These are phyloP conservation scores for Apodemia mormo DNA, from an alignment of 2,888 invertebrate genomes.

Conservation along the genomic window DNA sequence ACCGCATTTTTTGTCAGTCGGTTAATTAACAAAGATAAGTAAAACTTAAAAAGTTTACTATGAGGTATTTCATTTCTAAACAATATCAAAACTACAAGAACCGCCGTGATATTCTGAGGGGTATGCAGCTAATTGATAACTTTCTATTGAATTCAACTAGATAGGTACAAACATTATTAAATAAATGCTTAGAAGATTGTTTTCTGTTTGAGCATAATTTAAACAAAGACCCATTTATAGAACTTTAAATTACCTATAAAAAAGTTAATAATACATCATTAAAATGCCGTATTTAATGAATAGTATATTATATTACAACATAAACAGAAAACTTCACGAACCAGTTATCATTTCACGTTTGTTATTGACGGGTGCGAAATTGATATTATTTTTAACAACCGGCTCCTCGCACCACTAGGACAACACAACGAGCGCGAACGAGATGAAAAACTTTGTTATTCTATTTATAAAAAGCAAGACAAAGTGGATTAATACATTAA, in stretches of 20 bases:
- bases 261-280: background rate
- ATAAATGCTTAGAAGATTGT: too few relatives aligned
- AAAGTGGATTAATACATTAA: constrained; percentile 79
- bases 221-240: too few relatives aligned
- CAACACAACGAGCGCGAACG: constrained; percentile 40
- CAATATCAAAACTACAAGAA: too few relatives aligned
- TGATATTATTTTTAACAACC: background rate
- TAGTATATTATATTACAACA: background rate
- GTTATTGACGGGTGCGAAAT: constrained; percentile 16
- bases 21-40: too few relatives aligned
- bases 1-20: too few relatives aligned
- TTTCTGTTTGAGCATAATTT: too few relatives aligned
- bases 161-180: too few relatives aligned
- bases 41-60: too few relatives aligned
- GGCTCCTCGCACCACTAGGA: constrained; percentile 4
- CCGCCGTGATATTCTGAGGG: too few relatives aligned
- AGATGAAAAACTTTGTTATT: constrained; percentile 54
- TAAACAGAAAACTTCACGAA: background rate
- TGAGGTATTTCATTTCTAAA: too few relatives aligned
- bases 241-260: background rate
- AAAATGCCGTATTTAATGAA: background rate
- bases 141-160: too few relatives aligned
- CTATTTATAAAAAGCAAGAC: constrained; percentile 71
- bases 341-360: background rate
- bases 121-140: too few relatives aligned